phyloP scores from a whole-genome alignment of 2,888 invertebrate species.

The Rhynchonema sp. region DNA sequence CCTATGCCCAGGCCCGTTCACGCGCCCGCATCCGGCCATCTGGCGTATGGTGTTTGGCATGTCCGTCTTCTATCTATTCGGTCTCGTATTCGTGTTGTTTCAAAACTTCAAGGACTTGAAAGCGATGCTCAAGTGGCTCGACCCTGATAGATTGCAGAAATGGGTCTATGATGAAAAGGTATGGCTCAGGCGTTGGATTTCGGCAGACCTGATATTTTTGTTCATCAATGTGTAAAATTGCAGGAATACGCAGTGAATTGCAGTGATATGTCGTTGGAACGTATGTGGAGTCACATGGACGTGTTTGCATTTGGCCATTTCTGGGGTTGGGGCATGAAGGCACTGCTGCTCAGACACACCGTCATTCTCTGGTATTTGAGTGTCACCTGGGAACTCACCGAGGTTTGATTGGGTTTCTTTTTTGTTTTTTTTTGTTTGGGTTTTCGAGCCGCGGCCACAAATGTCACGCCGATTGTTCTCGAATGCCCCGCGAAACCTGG shows the following conservation, averaged over 20 bases:
- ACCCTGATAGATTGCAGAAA: conserved; percentile 47
- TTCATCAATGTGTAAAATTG: not conserved
- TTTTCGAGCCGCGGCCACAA: no score
- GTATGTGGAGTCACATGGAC: conserved; percentile 79
- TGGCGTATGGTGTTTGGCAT: conserved; percentile 81
- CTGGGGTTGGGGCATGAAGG: conserved; percentile 91
- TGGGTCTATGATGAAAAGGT: conserved; percentile 23
- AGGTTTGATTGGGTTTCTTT: conserved; percentile 42
- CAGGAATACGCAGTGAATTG: conserved; percentile 95
- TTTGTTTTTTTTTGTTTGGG: no score
- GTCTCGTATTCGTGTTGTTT: conserved; percentile 58
- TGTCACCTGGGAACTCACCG: conserved; percentile 97
- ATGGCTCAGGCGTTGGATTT: not conserved
- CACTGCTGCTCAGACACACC: conserved; percentile 60
- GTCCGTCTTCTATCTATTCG: conserved; percentile 36
- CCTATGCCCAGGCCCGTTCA: conserved; percentile 71
- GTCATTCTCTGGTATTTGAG: conserved; percentile 95
- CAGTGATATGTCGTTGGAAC: conserved; percentile 64
- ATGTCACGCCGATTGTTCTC: no score
- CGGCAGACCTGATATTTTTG: not conserved
- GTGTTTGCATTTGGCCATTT: conserved; percentile 92
- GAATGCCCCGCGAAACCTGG: no score
- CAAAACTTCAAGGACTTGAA: conserved; percentile 82
- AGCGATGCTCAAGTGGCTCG: conserved; percentile 78
- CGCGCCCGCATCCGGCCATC: conserved; percentile 85